These are phyloP conservation scores for Monoplex corrugatus DNA, from an alignment of 2,888 invertebrate genomes.

Conservation along the genomic window DNA sequence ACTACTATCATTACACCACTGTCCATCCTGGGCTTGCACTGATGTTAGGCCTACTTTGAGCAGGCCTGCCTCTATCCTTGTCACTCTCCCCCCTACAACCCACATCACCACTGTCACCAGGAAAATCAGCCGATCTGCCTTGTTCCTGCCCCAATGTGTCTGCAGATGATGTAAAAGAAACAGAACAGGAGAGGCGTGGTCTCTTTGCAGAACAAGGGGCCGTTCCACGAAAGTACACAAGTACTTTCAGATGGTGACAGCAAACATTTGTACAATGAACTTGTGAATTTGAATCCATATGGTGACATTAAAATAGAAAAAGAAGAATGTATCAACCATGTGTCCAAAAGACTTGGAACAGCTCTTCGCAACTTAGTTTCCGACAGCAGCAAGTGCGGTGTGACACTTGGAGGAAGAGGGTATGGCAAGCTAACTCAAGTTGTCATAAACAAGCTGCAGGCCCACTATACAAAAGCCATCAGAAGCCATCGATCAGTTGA, in stretches of 20 bases:
- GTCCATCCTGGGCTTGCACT: no score
- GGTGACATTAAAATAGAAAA: not conserved
- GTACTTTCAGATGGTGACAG: slow-evolving; percentile 12
- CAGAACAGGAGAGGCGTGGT: no score
- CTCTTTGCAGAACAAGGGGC: no score
- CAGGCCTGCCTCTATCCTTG: no score
- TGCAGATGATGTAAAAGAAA: no score
- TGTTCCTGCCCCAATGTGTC: no score
- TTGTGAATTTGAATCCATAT: not conserved
- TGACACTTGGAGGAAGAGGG: not conserved
- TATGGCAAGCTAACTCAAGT: not conserved
- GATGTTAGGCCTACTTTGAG: no score
- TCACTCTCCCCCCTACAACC: no score
- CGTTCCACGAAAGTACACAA: no score
- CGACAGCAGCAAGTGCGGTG: slow-evolving; percentile 5
- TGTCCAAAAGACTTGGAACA: not conserved
- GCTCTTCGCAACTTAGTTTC: not conserved
- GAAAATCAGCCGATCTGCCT: no score
- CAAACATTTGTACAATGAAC: slow-evolving; percentile 7
- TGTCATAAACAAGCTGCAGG: not conserved
- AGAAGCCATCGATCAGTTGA: not conserved
- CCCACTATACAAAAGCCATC: slow-evolving; percentile 3
- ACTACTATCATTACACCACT: no score
- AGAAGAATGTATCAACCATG: slow-evolving; percentile 18
- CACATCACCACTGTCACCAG: no score